Evolutionary conservation across 2,888 invertebrate species (phyloP).

Genomic region (Dryomyza anilis): DNA sequence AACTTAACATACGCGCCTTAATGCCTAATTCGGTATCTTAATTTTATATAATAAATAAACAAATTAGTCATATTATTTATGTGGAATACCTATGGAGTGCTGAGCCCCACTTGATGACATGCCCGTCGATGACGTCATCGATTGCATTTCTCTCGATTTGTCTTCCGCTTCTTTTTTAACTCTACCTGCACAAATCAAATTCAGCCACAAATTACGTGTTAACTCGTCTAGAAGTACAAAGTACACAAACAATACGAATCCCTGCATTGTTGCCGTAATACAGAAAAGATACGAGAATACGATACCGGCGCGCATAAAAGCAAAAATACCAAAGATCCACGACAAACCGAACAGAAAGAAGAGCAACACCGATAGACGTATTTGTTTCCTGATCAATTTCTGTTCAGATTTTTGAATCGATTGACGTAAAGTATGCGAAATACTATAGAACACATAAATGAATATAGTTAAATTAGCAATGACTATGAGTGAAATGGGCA

Average conservation of each 20-base stretch:
- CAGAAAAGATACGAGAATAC: slow-evolving; percentile 69
- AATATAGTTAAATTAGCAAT: slow-evolving; percentile 65
- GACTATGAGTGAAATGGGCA: slow-evolving; percentile 65
- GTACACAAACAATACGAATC: slow-evolving; percentile 68
- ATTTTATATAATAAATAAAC: too few relatives aligned
- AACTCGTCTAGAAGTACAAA: slow-evolving; percentile 66
- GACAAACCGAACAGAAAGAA: slow-evolving; percentile 68
- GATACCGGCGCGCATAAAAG: slow-evolving; percentile 62
- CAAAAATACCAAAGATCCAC: slow-evolving; percentile 68
- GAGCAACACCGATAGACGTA: slow-evolving; percentile 65
- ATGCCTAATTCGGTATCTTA: too few relatives aligned
- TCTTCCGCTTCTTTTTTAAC: slow-evolving; percentile 1
- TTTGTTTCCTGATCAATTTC: slow-evolving; percentile 60
- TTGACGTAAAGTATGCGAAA: slow-evolving; percentile 55
- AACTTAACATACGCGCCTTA: too few relatives aligned
- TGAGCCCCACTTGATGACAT: background rate
- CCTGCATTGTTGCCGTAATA: slow-evolving; percentile 68
- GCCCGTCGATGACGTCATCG: slow-evolving; percentile 35
- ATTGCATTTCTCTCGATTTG: slow-evolving; percentile 36
- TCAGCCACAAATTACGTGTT: slow-evolving; percentile 63
- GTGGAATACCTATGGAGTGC: background rate
- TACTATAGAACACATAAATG: slow-evolving; percentile 62
- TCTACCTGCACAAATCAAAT: slow-evolving; percentile 26
- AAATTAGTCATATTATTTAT: background rate
- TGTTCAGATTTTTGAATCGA: slow-evolving; percentile 53